phyloP scores from a whole-genome alignment of 2,888 invertebrate genomes.

The Stenurella melanura region DNA sequence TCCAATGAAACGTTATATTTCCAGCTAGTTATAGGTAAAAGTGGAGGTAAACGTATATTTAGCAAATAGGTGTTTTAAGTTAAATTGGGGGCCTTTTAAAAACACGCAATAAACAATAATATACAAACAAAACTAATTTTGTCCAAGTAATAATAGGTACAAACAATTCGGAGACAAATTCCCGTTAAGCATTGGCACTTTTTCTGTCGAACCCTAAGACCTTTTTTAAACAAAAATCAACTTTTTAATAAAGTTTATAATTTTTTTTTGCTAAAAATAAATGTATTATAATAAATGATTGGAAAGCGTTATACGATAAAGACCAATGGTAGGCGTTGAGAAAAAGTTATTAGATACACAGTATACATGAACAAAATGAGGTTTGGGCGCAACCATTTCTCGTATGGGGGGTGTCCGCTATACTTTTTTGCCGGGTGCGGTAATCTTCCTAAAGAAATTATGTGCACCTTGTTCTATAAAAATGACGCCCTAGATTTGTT shows the following conservation, averaged over 20 bases:
- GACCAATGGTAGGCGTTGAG: slow-evolving; percentile 67
- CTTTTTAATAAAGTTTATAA: slow-evolving; percentile 14
- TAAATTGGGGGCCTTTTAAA: slow-evolving; percentile 28
- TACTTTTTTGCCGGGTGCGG: slow-evolving; percentile 67
- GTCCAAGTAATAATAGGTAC: neutral
- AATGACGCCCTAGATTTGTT: slow-evolving; percentile 35
- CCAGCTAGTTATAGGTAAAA: slow-evolving; percentile 17
- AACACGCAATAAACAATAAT: slow-evolving; percentile 11
- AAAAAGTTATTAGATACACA: slow-evolving; percentile 72
- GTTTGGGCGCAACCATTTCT: slow-evolving; percentile 74
- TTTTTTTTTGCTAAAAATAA: slow-evolving; percentile 44
- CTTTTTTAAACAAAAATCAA: slow-evolving; percentile 27
- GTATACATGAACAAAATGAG: slow-evolving; percentile 74
- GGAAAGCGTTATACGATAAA: slow-evolving; percentile 57
- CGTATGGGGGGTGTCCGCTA: slow-evolving; percentile 70
- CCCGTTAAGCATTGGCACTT: neutral
- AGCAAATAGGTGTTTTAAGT: slow-evolving; percentile 19
- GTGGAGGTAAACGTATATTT: slow-evolving; percentile 34
- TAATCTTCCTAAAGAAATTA: slow-evolving; percentile 52
- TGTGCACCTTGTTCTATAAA: slow-evolving; percentile 19
- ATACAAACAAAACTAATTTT: slow-evolving; percentile 1
- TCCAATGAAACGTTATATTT: neutral
- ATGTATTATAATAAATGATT: slow-evolving; percentile 43
- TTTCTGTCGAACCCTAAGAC: neutral
- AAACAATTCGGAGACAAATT: neutral